A percentile compares a stretch with the other conserved stretches of the same genome.
Conservation (phyloP, 2,113 vertebrate genomes). For the Actenoides lindsayi region DNA sequence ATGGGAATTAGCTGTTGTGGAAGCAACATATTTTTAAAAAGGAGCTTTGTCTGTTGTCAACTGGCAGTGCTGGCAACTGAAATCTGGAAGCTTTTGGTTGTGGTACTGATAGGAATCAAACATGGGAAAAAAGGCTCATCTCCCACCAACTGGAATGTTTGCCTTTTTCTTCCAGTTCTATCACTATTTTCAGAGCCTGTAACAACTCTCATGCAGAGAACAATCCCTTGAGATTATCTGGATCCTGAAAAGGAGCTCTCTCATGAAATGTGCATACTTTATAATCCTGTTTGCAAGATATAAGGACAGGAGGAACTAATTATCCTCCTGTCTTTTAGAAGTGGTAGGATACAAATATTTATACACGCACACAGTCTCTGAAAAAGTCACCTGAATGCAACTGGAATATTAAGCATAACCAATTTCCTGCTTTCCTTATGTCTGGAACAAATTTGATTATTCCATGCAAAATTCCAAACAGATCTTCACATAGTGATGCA, state of each 20-base stretch:
- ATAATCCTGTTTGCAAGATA: not conserved
- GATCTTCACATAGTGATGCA: not conserved
- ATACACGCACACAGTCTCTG: not conserved
- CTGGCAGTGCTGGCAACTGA: not conserved
- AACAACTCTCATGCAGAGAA: not conserved
- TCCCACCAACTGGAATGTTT: not conserved
- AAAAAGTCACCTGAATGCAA: conserved; percentile 13
- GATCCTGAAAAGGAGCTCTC: not conserved
- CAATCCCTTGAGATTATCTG: not conserved
- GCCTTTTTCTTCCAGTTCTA: not conserved
- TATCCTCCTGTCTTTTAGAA: not conserved
- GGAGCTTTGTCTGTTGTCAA: not conserved
- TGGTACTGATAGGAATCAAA: not conserved
- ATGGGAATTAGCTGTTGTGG: not conserved
- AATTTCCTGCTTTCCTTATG: conserved; percentile 16
- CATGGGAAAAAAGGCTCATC: not conserved
- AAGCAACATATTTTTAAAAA: not conserved
- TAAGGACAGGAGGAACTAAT: not conserved
- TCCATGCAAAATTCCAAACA: conserved; percentile 23
- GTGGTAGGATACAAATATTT: not conserved
- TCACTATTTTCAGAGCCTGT: not conserved
- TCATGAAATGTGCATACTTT: not conserved
- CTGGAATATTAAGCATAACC: not conserved
- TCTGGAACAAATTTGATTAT: conserved; percentile 33
- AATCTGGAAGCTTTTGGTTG: not conserved